Percentiles rank a stretch among this genome's conserved stretches.
Evolutionary conservation across 2,113 vertebrate genomes (phyloP).

Genomic region (Donacobius atricapilla): DNA sequence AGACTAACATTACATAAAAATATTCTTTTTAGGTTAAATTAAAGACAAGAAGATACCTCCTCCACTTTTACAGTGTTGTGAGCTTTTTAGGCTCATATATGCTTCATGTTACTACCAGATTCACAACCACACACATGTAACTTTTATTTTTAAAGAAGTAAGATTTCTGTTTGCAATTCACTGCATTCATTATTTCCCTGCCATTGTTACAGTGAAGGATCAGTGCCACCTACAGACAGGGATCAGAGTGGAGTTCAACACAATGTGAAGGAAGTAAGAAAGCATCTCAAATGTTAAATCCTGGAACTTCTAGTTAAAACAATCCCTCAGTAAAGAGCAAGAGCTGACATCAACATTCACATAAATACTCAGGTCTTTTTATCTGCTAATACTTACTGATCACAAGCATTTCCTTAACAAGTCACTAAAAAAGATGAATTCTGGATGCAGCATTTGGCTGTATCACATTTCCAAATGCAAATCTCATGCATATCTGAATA

Average conservation of each 20-base stretch:
- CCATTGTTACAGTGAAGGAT: constrained; percentile 43
- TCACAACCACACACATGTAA: background rate
- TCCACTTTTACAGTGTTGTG: background rate
- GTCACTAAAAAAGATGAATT: constrained; percentile 6
- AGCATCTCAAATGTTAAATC: constrained; percentile 7
- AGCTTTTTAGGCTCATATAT: background rate
- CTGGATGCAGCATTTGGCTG: background rate
- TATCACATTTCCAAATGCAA: constrained; percentile 37
- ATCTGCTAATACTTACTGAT: background rate
- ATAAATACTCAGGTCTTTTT: constrained; percentile 5
- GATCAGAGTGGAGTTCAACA: background rate
- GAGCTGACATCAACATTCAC: background rate
- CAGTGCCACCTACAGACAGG: constrained; percentile 69
- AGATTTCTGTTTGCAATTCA: background rate
- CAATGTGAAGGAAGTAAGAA: background rate
- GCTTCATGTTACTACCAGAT: background rate
- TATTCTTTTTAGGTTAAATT: background rate
- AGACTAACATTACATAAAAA: background rate
- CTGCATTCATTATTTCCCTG: background rate
- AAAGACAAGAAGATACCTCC: background rate
- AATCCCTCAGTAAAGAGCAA: background rate
- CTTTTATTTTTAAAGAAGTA: background rate
- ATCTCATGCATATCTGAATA: constrained; percentile 29
- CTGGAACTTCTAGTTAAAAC: constrained; percentile 16
- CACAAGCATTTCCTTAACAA: constrained; percentile 17